Evolutionary conservation across 2,888 invertebrate genomes (phyloP), one percentile per base, ranked within the genome.

Genomic region (Brachypalpus laphriformis): DNA sequence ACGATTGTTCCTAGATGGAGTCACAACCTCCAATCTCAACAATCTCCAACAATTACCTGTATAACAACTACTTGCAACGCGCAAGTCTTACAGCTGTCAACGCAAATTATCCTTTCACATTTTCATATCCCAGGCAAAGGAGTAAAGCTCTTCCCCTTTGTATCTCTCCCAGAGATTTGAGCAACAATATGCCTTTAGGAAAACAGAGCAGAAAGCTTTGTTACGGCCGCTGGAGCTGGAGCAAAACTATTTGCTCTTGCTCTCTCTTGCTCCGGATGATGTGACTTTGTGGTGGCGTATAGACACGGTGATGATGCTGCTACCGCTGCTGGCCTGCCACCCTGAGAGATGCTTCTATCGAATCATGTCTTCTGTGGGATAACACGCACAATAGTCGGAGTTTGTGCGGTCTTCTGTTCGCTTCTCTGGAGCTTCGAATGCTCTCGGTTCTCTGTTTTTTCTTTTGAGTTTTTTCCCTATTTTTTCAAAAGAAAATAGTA

Each of bases 371-470:
- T 85, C 81, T 85, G 70, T 65, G 37, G 85, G 54, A 85, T 85
- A 85, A 81, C 85, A 85, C 85, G 81, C 81, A 85, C 70, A 85
- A 81, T 81, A 85, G 85, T 85, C 85, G 85, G 85, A 85, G 85
- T 85, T 85, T 85, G 85, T 85, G 85, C 85, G 85, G 85, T 85
- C 81, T 85, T 85, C 85, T 85, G 81, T 85, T 85, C 85, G 85
- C 81, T 85, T 85, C 80, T 85, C 65, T 81, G 65, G 85, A 76
- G 85, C 81, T 71, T 81, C 85, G 75, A 75, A 85, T 85, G 85
- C 85, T 85, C 81, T 85, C 85, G 85, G 85, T 85, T 81, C 85
- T 85, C 85, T 85, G 81, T 85, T 85, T 85, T 85, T 85, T 85
- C 85, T 85, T 81, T 85, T 85, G 59, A 81, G 75, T 85, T 81